A percentile compares a stretch with the other conserved stretches of the same genome.
Evolutionary conservation across 2,888 invertebrate species (phyloP).

Genomic region (Hirtodrosophila confusa): DNA sequence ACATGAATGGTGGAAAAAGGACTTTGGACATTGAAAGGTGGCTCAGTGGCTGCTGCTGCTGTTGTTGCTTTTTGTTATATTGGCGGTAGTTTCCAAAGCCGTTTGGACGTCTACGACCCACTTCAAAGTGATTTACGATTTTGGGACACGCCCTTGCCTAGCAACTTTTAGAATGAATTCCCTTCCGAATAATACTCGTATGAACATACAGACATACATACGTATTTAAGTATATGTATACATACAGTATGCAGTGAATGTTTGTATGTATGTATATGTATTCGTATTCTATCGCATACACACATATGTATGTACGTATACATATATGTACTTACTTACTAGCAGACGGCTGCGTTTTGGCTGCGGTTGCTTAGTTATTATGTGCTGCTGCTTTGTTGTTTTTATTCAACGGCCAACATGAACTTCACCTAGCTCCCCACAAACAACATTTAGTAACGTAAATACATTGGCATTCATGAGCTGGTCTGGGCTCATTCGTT

Average conservation of each 20-base stretch:
- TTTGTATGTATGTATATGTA: conserved; percentile 13
- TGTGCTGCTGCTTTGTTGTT: conserved; percentile 27
- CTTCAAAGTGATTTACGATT: conserved; percentile 84
- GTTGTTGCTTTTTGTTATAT: conserved; percentile 51
- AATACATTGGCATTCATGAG: conserved; percentile 58
- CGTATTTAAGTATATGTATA: conserved; percentile 2
- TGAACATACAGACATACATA: conserved; percentile 22
- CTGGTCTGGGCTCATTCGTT: conserved; percentile 22
- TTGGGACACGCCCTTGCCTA: conserved; percentile 83
- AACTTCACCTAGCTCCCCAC: conserved; percentile 54
- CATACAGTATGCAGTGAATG: too few relatives aligned
- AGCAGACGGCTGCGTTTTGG: conserved; percentile 21
- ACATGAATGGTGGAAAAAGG: conserved; percentile 21
- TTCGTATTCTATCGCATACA: conserved; percentile 21
- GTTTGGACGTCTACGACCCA: conserved; percentile 83
- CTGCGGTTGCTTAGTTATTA: conserved; percentile 30
- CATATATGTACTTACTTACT: conserved; percentile 5
- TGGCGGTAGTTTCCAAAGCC: conserved; percentile 70
- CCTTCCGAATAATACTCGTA: conserved; percentile 51
- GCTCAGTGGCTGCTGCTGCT: conserved; percentile 36
- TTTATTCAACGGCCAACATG: conserved; percentile 44
- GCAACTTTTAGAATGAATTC: conserved; percentile 79
- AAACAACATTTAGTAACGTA: conserved; percentile 30
- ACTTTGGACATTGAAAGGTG: conserved; percentile 13
- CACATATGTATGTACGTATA: conserved; percentile 8